Evolutionary conservation across 1,140 invertebrate genomes (phyloP), one percentile per base, ranked within the genome.

Genomic region (Anastatus disparis): DNA sequence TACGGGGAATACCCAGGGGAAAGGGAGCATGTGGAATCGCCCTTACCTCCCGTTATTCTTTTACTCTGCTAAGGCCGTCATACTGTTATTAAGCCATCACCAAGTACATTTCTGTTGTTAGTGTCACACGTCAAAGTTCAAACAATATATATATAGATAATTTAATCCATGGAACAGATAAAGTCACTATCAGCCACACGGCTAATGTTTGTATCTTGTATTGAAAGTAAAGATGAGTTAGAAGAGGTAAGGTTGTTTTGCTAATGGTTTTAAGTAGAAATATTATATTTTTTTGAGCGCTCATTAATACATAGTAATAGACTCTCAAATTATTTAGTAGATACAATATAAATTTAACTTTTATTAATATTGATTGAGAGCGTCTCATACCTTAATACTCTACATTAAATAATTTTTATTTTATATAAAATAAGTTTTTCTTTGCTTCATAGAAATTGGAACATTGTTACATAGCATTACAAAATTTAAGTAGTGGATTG

Each of bases 381-480:
- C 12, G 15, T 24, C 12, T 17, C 2, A 58, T 35, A 10, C 15
- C 13, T 20, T 26, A 24, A 2, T 12, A 8, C 15, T 42, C 22
- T 6, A 31, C 55, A 24, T n/a, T 10, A 62, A 48, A 13, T 61
- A 44, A 1, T 40, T 40, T 27, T 26, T 31, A 0, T 31, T 7
- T n/a, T 20, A 48, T 44, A 31, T 22, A 0, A 26, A 17, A 52
- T 52, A 15, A 3, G 27, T 52, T 6, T 1, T 61, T 20, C 13
- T 26, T 50, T 50, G 15, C 86, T 71, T 88, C 91, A 89, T 89
- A 97, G 95, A 95, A 95, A 90, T 93, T 95, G 77, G 95, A 97
- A 82, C 90, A 92, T 80, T 93, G 93, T 76, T 94, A 93, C 83
- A 86, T 86, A 70, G 89, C 88, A 76, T 87, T 97, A 61, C 92